Conservation (phyloP, 2,888 invertebrate species). For the Steromphala cineraria region DNA sequence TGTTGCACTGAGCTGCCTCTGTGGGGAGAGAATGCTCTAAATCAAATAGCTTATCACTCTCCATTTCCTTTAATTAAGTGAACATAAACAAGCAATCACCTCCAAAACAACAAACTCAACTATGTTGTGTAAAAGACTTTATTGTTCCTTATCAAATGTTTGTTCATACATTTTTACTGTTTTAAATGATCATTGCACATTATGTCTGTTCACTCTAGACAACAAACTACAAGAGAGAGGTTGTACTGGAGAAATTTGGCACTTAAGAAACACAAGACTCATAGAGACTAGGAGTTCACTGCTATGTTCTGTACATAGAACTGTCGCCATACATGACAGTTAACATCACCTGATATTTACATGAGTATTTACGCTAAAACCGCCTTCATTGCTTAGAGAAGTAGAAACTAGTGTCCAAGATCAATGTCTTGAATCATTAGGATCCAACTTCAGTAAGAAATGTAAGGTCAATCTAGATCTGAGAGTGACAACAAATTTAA, state of each 20-base stretch:
- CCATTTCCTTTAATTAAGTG: too few species aligned
- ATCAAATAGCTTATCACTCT: too few species aligned
- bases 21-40: too few species aligned
- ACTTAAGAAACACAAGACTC: not conserved
- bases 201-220: not conserved
- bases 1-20: too few species aligned
- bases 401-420: not conserved
- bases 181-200: not conserved
- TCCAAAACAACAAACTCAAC: too few species aligned
- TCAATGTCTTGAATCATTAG: too few species aligned
- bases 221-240: not conserved
- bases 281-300: not conserved
- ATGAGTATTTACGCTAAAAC: not conserved
- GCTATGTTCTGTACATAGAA: not conserved
- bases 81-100: too few species aligned
- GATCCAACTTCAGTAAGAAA: too few species aligned
- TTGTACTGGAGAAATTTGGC: not conserved
- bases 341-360: not conserved
- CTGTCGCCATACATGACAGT: not conserved
- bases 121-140: constrained; percentile 8
- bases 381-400: not conserved
- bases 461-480: too few species aligned
- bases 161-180: not conserved
- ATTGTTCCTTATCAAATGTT: constrained; percentile 10
- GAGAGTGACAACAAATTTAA: not conserved